Evolutionary conservation across 2,888 invertebrate species (phyloP).

Genomic region (Pogonocherus hispidulus): DNA sequence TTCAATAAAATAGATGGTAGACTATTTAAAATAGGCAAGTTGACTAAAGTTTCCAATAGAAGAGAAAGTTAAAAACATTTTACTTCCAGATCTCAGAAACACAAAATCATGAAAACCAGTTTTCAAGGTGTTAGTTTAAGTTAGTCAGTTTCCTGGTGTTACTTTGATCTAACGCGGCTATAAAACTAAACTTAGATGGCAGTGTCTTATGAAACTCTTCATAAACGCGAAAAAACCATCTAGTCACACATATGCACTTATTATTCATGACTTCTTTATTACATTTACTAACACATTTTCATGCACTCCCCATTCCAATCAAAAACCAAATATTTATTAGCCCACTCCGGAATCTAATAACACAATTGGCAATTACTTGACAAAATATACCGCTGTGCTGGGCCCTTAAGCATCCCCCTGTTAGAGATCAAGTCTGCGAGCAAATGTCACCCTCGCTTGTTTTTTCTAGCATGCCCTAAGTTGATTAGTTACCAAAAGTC

Average conservation of each 20-base stretch:
- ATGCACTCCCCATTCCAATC: slow-evolving; percentile 31
- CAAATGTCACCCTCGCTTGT: slow-evolving; percentile 45
- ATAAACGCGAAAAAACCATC: too few relatives aligned
- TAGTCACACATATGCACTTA: slow-evolving; percentile 1
- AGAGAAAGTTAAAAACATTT: too few relatives aligned
- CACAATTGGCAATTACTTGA: slow-evolving; percentile 52
- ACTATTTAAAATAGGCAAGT: too few relatives aligned
- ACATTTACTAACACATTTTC: slow-evolving; percentile 8
- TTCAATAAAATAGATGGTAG: too few relatives aligned
- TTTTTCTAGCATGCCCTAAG: slow-evolving; percentile 49
- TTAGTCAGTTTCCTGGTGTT: too few relatives aligned
- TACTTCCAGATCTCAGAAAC: too few relatives aligned
- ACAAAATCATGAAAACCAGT: too few relatives aligned
- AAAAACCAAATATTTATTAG: slow-evolving; percentile 45
- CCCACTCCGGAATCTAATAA: slow-evolving; percentile 44
- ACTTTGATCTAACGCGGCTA: too few relatives aligned
- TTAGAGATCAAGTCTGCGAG: slow-evolving; percentile 36
- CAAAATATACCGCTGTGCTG: slow-evolving; percentile 41
- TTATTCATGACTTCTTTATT: slow-evolving; percentile 24
- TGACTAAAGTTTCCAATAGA: too few relatives aligned
- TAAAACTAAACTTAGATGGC: too few relatives aligned
- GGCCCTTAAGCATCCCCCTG: slow-evolving; percentile 26
- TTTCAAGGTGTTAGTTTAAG: too few relatives aligned
- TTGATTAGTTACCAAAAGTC: slow-evolving; percentile 55
- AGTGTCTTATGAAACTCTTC: too few relatives aligned